Percentiles rank a stretch among this genome's conserved stretches.
phyloP scores from a whole-genome alignment of 2,113 vertebrate genomes.

The Cyprinodon brontotheroides region DNA sequence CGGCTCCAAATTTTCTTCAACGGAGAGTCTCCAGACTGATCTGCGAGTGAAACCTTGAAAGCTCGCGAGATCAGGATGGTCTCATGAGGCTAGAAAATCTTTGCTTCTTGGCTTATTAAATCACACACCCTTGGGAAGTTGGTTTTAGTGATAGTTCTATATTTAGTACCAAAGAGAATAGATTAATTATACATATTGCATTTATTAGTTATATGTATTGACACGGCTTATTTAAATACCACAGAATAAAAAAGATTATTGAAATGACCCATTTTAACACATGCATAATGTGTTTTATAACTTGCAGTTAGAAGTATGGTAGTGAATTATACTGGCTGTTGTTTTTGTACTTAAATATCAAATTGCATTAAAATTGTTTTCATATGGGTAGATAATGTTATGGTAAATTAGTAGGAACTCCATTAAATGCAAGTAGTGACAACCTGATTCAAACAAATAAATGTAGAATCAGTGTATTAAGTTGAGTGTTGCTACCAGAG shows the following conservation, averaged over 20 bases:
- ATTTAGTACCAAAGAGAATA: no score
- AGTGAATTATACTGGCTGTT: not conserved
- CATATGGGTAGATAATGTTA: not conserved
- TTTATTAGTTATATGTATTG: not conserved
- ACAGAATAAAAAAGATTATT: not conserved
- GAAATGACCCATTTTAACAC: not conserved
- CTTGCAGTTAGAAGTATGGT: not conserved
- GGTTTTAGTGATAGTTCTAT: no score
- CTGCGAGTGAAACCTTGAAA: no score
- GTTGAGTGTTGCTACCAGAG: slow-evolving; percentile 76
- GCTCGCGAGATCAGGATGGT: no score
- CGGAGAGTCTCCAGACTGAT: no score
- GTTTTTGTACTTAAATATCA: not conserved
- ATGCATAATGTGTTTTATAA: not conserved
- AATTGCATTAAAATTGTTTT: not conserved
- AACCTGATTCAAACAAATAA: not conserved
- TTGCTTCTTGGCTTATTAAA: no score
- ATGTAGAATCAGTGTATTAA: not conserved
- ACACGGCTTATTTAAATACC: not conserved
- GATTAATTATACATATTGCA: no score
- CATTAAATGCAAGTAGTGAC: not conserved
- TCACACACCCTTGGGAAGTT: no score
- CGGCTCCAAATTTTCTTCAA: no score
- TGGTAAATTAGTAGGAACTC: not conserved
- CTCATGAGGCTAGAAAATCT: no score